phyloP scores from a whole-genome alignment of 2,888 invertebrate species.

The Norana najaformis region DNA sequence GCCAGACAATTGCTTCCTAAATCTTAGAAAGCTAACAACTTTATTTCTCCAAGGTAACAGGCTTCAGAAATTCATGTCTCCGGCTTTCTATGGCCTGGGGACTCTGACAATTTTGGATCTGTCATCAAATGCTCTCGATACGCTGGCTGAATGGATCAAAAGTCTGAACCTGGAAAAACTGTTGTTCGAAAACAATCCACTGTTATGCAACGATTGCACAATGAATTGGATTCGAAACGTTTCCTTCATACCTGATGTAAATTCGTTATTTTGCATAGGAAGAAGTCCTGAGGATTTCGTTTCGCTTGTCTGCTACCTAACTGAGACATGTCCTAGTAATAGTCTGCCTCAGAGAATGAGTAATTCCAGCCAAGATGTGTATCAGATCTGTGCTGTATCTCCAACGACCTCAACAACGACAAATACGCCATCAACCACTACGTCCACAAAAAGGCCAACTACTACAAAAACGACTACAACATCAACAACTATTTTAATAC shows the following conservation, averaged over 20 bases:
- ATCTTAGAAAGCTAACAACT: neutral
- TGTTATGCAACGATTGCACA: neutral
- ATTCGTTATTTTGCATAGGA: neutral
- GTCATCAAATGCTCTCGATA: neutral
- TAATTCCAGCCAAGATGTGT: neutral
- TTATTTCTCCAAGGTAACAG: neutral
- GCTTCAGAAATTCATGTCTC: neutral
- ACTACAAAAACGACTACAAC: neutral
- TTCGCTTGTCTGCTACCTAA: neutral
- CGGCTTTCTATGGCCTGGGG: neutral
- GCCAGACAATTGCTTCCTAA: constrained; percentile 10
- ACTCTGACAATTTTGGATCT: neutral
- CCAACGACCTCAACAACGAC: neutral
- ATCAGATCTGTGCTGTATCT: neutral
- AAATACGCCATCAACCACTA: neutral
- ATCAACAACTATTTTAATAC: neutral
- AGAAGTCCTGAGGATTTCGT: neutral
- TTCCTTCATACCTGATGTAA: neutral
- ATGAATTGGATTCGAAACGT: neutral
- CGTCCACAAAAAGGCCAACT: neutral
- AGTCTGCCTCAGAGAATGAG: neutral
- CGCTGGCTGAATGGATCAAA: neutral
- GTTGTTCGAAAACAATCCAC: neutral
- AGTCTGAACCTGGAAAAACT: neutral
- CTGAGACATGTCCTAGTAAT: neutral